phyloP scores from a whole-genome alignment of 2,888 invertebrate genomes.

The Apamea epomidion region DNA sequence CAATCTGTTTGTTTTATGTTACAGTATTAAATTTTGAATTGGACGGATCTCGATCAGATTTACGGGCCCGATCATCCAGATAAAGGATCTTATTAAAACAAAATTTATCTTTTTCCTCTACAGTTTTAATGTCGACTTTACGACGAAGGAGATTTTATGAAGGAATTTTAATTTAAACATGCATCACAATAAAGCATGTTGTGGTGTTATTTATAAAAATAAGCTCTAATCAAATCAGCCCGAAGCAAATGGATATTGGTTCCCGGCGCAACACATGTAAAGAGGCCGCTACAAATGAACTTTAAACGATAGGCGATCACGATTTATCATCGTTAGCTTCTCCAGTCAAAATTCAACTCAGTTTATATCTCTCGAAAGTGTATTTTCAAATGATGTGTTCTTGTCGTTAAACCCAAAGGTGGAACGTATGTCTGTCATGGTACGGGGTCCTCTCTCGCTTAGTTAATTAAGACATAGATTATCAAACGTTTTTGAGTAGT shows the following conservation, averaged over 20 bases:
- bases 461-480: conserved; percentile 91
- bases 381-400: conserved; percentile 38
- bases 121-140: conserved; percentile 75
- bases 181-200: conserved; percentile 64
- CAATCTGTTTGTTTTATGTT: conserved; percentile 81
- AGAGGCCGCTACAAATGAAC: conserved; percentile 80
- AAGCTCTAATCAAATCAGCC: conserved; percentile 83
- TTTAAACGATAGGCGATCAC: conserved; percentile 67
- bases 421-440: conserved; percentile 71
- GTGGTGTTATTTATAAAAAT: conserved; percentile 77
- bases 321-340: conserved; percentile 51
- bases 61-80: conserved; percentile 75
- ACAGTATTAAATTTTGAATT: conserved; percentile 78
- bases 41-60: conserved; percentile 74
- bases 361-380: conserved; percentile 46
- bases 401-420: conserved; percentile 58
- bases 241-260: conserved; percentile 86
- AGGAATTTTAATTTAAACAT: conserved; percentile 64
- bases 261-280: conserved; percentile 87
- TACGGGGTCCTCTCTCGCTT: conserved; percentile 83
- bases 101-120: conserved; percentile 75
- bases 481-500: conserved; percentile 89
- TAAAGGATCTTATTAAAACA: conserved; percentile 80
- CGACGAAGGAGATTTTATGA: conserved; percentile 65
- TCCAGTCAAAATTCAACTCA: conserved; percentile 53